Percentiles rank a stretch among this genome's conserved stretches.
phyloP scores from a whole-genome alignment of 1,140 invertebrate species.

The Condylostylus longicornis region DNA sequence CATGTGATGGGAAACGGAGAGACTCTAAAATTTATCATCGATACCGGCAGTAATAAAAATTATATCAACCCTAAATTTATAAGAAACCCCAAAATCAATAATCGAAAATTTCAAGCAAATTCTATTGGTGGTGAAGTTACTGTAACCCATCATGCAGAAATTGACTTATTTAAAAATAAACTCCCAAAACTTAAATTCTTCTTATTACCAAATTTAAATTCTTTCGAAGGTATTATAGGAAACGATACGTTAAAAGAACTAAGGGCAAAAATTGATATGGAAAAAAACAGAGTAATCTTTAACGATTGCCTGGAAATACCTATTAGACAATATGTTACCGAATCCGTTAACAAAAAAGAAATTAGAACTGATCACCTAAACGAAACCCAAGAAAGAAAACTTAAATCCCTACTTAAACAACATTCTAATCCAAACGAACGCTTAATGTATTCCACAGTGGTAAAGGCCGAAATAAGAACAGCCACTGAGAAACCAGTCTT shows the following conservation, averaged over 20 bases:
- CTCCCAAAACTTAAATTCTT: background rate
- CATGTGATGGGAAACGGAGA: too few relatives aligned
- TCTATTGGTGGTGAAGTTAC: background rate
- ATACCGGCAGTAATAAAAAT: background rate
- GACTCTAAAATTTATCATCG: background rate
- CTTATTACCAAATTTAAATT: background rate
- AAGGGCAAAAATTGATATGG: too few relatives aligned
- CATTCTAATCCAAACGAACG: background rate
- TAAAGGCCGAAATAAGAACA: constrained; percentile 1
- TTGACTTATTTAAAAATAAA: background rate
- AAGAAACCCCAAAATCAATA: background rate
- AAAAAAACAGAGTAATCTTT: background rate
- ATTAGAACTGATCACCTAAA: background rate
- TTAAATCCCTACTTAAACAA: background rate
- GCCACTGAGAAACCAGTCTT: constrained; percentile 1
- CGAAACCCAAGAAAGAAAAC: background rate
- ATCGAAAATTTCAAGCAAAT: background rate
- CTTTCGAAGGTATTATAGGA: constrained; percentile 1
- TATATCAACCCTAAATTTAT: background rate
- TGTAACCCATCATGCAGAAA: background rate
- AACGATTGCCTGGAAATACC: background rate
- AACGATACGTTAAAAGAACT: constrained; percentile 1
- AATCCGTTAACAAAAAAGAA: background rate
- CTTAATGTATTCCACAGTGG: background rate
- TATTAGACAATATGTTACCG: background rate